Percentiles rank a stretch among this genome's conserved stretches.
Conservation (phyloP, 2,888 invertebrate species). For the Scotopteryx bipunctaria region DNA sequence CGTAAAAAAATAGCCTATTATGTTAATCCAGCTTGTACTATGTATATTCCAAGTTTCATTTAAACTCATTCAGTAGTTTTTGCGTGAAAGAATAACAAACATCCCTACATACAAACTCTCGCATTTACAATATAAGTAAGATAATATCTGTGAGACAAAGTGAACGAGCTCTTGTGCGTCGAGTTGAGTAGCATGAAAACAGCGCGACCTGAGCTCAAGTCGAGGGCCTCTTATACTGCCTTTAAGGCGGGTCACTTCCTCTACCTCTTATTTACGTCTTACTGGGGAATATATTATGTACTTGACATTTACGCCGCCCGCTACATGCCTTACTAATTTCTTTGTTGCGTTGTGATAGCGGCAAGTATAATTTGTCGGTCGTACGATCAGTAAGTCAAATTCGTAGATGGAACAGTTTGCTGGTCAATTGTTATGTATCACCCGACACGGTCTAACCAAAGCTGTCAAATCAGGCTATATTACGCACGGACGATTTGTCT, state of each 20-base stretch:
- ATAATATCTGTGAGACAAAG: not conserved
- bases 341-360: slow-evolving; percentile 9
- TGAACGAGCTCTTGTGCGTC: slow-evolving; percentile 3
- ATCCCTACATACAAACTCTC: too few relatives aligned
- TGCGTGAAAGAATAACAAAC: too few relatives aligned
- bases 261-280: slow-evolving; percentile 43
- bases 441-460: too few relatives aligned
- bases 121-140: too few relatives aligned
- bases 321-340: slow-evolving; percentile 23
- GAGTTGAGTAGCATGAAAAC: slow-evolving; percentile 14
- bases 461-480: not conserved
- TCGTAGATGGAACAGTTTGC: too few relatives aligned
- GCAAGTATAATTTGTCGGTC: slow-evolving; percentile 1
- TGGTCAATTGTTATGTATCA: too few relatives aligned
- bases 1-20: too few relatives aligned
- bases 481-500: not conserved
- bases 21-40: too few relatives aligned
- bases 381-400: too few relatives aligned
- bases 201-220: slow-evolving; percentile 29
- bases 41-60: too few relatives aligned
- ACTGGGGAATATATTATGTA: slow-evolving; percentile 23
- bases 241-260: slow-evolving; percentile 40
- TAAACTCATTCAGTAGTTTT: too few relatives aligned
- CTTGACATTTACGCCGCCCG: slow-evolving; percentile 38
- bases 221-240: slow-evolving; percentile 38